Evolutionary conservation across 2,797 vertebrate species (phyloP), one percentile per base, ranked within the genome.

Genomic region (Tinamus major): DNA sequence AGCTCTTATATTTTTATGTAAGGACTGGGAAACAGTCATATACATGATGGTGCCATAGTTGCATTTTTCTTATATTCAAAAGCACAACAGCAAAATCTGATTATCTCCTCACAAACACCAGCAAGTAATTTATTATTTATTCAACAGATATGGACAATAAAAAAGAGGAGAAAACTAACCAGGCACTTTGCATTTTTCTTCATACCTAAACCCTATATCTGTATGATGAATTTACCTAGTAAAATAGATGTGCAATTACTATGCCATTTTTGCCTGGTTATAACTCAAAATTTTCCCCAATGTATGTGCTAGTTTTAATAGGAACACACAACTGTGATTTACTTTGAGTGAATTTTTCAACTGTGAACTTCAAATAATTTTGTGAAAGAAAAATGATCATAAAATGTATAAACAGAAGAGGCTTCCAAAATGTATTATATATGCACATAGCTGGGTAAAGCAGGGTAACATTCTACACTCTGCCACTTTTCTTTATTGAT

Each of bases 1-100:
- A 37, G 44, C 35, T 79, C 62, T 7, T 42, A 8, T n/a, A 72
- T 69, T 37, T 69, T 49, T 35, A 69, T 27, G 11, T 49, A 8
- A 18, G 33, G 23, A 69, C 35, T 51, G 35, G 35, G 46, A 26
- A 49, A 49, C 46, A 35, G 46, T 0, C 61, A 26, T 17, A 14
- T 19, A n/a, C 4, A 0, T 41, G 49, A 1, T 0, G 19, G 31
- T 15, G 8, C 14, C 41, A 24, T 17, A 42, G 37, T 4, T 9
- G n/a, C 6, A 5, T 21, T 79, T 74, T 27, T 12, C 29, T 3
- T 55, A 37, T 1, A 39, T 23, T 0, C 29, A 49, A 69, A 87
- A 85, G 41, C 23, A 19, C 10, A 80, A 37, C 6, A 31, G 48
- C 37, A 71, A 89, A 77, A 79, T 41, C 23, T 80, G 42, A 17